Percentiles rank a stretch among this genome's conserved stretches.
Evolutionary conservation across 2,888 invertebrate species (phyloP).

Genomic region (Cryptocephalus primarius): DNA sequence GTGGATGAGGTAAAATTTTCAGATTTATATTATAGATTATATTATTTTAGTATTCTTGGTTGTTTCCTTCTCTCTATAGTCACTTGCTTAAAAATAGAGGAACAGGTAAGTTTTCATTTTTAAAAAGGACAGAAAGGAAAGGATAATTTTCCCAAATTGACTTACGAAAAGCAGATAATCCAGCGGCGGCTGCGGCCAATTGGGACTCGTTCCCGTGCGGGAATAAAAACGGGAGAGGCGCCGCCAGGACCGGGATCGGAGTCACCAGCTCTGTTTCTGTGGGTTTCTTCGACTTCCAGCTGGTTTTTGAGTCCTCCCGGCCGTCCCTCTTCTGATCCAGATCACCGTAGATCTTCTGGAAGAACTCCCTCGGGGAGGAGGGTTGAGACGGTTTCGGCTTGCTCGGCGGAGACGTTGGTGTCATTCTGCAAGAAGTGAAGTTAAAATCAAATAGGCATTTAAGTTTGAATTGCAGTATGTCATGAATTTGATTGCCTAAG

Average conservation of each 20-base stretch:
- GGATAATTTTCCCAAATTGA: conserved; percentile 11
- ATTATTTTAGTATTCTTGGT: too few relatives aligned
- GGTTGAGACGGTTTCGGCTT: conserved; percentile 38
- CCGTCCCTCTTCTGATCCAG: conserved; percentile 39
- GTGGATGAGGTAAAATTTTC: too few relatives aligned
- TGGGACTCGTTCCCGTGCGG: conserved; percentile 29
- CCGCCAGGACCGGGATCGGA: conserved; percentile 30
- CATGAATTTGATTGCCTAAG: too few relatives aligned
- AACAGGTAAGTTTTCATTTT: too few relatives aligned
- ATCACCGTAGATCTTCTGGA: conserved; percentile 69
- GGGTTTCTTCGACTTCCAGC: background rate
- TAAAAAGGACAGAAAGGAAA: too few relatives aligned
- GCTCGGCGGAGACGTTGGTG: conserved; percentile 5
- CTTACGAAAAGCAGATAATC: conserved; percentile 44
- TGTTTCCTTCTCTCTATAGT: too few relatives aligned
- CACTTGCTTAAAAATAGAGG: too few relatives aligned
- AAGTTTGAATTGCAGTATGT: too few relatives aligned
- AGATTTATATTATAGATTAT: too few relatives aligned
- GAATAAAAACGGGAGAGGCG: conserved; percentile 31
- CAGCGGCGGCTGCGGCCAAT: conserved; percentile 45
- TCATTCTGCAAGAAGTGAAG: conserved; percentile 2
- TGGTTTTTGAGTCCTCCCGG: conserved; percentile 5
- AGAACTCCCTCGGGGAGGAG: conserved; percentile 70
- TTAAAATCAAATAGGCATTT: too few relatives aligned
- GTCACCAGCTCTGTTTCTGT: conserved; percentile 20